phyloP scores from a whole-genome alignment of 2,888 invertebrate species.

The Hetaerina titia region DNA sequence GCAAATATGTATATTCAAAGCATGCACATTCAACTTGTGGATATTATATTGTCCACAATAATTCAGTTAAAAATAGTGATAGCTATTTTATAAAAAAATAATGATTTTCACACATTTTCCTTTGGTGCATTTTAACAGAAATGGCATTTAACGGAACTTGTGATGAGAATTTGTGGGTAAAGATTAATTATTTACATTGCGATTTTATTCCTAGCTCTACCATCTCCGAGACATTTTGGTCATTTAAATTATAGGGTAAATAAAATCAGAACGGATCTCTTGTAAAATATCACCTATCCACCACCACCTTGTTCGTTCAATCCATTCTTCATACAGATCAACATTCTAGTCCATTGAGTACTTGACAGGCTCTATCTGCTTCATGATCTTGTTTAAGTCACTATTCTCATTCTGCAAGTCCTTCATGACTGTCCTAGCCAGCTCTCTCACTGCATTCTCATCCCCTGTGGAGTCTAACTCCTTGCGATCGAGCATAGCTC shows the following conservation, averaged over 20 bases:
- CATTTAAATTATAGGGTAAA: not conserved
- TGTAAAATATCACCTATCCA: not conserved
- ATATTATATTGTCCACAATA: too few relatives aligned
- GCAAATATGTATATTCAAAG: too few relatives aligned
- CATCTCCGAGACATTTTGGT: not conserved
- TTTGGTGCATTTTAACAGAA: too few relatives aligned
- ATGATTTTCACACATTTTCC: too few relatives aligned
- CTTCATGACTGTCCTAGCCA: constrained; percentile 79
- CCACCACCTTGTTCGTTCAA: not conserved
- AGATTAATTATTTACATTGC: too few relatives aligned
- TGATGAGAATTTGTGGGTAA: too few relatives aligned
- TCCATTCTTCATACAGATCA: not conserved
- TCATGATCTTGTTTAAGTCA: constrained; percentile 80
- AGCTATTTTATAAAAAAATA: too few relatives aligned
- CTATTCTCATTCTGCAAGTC: constrained; percentile 82
- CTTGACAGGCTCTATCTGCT: constrained; percentile 81
- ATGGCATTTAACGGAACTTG: too few relatives aligned
- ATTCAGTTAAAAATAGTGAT: too few relatives aligned
- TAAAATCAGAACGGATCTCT: not conserved
- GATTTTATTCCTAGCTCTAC: not conserved
- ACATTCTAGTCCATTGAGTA: not conserved
- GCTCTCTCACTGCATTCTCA: constrained; percentile 75
- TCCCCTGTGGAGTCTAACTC: constrained; percentile 82
- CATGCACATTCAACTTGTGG: too few relatives aligned
- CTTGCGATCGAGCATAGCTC: constrained; percentile 80